These are phyloP conservation scores for Syrphus vitripennis DNA, from an alignment of 2,888 invertebrate genomes.

Conservation along the genomic window DNA sequence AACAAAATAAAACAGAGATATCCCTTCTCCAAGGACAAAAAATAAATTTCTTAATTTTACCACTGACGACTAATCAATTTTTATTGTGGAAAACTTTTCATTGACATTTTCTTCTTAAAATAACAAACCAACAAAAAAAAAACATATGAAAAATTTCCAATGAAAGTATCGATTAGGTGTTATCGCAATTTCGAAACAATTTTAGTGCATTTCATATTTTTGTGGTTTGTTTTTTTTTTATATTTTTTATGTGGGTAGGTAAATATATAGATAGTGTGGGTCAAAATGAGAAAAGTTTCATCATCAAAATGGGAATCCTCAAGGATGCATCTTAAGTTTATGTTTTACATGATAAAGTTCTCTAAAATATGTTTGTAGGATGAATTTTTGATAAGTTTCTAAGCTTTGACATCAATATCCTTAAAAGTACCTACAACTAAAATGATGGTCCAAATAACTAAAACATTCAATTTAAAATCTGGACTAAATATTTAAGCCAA, in stretches of 20 bases:
- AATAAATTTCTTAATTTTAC: conserved; percentile 38
- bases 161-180: conserved; percentile 22
- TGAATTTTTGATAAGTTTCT: too few species aligned
- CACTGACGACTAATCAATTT: conserved; percentile 52
- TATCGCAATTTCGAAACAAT: conserved; percentile 18
- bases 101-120: conserved; percentile 44
- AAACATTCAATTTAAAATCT: too few species aligned
- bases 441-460: too few species aligned
- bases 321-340: background rate
- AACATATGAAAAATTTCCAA: background rate
- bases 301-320: conserved; percentile 12
- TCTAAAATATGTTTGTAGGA: background rate
- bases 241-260: background rate
- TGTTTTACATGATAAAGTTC: background rate
- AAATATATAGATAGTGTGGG: too few species aligned
- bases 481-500: too few species aligned
- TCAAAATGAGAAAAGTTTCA: conserved; percentile 18
- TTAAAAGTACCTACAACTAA: too few species aligned
- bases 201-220: conserved; percentile 50
- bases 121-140: background rate
- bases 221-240: conserved; percentile 5
- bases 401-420: background rate
- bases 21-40: background rate
- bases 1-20: too few species aligned
- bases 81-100: conserved; percentile 57